Conservation (phyloP, 2,888 invertebrate genomes). For the Brachylomia viminalis region DNA sequence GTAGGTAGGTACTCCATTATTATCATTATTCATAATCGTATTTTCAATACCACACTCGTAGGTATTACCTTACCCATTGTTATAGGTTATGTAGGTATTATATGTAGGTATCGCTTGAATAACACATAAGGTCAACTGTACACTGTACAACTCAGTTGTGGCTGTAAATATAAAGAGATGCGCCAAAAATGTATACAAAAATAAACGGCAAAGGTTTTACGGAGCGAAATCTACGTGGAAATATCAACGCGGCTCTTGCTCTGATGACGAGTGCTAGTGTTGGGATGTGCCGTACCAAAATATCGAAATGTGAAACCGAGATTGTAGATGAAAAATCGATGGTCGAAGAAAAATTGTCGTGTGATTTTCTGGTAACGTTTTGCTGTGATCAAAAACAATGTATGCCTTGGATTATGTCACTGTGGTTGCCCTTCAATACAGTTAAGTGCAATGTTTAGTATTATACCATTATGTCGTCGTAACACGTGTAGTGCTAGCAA, state of each 20-base stretch:
- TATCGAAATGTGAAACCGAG: conserved; percentile 67
- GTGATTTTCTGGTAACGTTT: not conserved
- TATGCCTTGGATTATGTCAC: conserved; percentile 36
- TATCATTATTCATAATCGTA: conserved; percentile 35
- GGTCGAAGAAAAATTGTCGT: not conserved
- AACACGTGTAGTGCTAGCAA: conserved; percentile 24
- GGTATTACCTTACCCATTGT: conserved; percentile 49
- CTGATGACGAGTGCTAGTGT: conserved; percentile 88
- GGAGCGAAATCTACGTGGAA: conserved; percentile 90
- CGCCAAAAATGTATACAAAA: conserved; percentile 87
- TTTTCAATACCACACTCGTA: conserved; percentile 29
- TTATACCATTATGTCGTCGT: conserved; percentile 38
- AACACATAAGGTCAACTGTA: conserved; percentile 69
- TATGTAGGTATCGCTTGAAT: conserved; percentile 52
- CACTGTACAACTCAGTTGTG: conserved; percentile 73
- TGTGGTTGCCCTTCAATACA: conserved; percentile 46
- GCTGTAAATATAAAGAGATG: conserved; percentile 85
- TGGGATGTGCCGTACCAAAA: conserved; percentile 63
- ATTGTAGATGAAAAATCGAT: not conserved
- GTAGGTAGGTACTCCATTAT: conserved; percentile 9
- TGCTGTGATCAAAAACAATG: conserved; percentile 22
- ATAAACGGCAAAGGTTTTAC: conserved; percentile 89
- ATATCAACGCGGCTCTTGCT: conserved; percentile 88
- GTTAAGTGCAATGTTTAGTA: conserved; percentile 50
- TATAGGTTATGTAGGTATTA: conserved; percentile 38